Conservation (phyloP, 2,888 invertebrate species). For the Theodoxus fluviatilis region DNA sequence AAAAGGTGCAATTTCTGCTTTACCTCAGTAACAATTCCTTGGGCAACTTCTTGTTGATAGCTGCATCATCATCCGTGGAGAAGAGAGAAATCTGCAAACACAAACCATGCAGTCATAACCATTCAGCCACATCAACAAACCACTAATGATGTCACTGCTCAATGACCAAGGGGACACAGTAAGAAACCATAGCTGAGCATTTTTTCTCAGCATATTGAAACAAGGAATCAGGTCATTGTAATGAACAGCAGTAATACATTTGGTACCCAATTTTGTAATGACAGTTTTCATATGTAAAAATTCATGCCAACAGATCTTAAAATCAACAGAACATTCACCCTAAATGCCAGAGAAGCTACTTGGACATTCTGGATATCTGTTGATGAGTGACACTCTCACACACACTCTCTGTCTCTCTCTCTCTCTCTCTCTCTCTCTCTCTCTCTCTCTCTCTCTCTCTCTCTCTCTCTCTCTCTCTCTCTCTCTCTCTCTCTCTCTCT, state of each 20-base stretch:
- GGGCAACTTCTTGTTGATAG: constrained; percentile 92
- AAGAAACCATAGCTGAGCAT: not conserved
- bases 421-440: not conserved
- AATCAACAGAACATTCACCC: no score
- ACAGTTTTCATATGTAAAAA: no score
- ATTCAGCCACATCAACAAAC: constrained; percentile 1
- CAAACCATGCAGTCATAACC: not conserved
- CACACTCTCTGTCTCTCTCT: not conserved
- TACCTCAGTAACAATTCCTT: constrained; percentile 89
- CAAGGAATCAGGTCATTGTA: no score
- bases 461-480: not conserved
- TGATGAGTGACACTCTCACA: not conserved
- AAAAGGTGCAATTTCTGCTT: constrained; percentile 19
- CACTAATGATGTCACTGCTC: not conserved
- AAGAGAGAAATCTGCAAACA: constrained; percentile 32
- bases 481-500: not conserved
- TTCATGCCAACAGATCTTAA: no score
- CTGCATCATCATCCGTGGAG: constrained; percentile 75
- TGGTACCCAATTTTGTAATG: no score
- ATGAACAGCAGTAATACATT: no score
- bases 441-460: not conserved
- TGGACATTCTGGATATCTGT: no score
- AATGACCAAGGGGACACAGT: no score
- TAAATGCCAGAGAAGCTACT: no score
- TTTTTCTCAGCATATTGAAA: no score